Conservation (phyloP, 1,140 invertebrate genomes). For the Antheraea mylitta region DNA sequence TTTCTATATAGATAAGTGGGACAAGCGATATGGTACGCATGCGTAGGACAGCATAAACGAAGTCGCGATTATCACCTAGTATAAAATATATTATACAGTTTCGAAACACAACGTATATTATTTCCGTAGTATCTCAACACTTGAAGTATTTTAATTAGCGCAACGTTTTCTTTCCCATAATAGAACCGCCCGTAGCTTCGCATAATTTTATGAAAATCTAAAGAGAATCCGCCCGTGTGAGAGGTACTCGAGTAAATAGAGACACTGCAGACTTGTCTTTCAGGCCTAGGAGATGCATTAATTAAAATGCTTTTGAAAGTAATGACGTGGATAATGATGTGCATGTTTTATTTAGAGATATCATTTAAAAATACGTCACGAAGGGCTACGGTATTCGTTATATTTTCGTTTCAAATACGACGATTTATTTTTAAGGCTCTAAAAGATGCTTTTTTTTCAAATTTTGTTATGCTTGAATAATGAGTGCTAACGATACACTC, state of each 20-base stretch:
- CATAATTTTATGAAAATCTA: constrained; percentile 22
- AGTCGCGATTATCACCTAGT: no score
- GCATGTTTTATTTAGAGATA: constrained; percentile 7
- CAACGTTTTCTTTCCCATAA: constrained; percentile 23
- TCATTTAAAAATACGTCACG: neutral
- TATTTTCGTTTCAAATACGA: neutral
- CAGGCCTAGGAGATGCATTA: constrained; percentile 12
- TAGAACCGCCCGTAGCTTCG: constrained; percentile 8
- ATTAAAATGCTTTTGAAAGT: constrained; percentile 18
- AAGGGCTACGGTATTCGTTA: neutral
- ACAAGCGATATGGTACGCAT: no score
- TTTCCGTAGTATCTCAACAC: neutral
- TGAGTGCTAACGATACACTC: no score
- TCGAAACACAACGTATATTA: no score
- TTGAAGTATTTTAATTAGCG: constrained; percentile 35
- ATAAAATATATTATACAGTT: no score
- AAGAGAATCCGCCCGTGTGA: constrained; percentile 12
- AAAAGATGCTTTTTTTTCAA: no score
- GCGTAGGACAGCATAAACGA: no score
- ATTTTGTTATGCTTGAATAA: no score
- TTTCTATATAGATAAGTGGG: no score
- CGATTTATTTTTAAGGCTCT: neutral
- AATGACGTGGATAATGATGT: constrained; percentile 18
- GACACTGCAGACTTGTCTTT: constrained; percentile 10
- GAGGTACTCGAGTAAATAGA: constrained; percentile 5